A percentile compares a stretch with the other conserved stretches of the same genome.
Conservation (phyloP, 1,140 invertebrate species). For the Triops cancriformis region DNA sequence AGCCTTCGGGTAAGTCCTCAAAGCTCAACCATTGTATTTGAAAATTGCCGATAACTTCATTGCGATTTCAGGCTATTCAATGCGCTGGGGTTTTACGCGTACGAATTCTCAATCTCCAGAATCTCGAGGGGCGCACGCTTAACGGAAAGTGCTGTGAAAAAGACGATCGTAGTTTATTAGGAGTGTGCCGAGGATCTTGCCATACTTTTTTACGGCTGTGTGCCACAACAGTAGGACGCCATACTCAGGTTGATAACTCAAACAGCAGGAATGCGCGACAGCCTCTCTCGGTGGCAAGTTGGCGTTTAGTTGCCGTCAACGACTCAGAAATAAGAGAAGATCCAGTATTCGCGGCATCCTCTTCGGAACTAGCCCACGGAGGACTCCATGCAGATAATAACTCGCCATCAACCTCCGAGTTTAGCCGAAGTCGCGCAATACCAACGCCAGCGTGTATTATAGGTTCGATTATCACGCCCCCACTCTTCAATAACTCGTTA, state of each 20-base stretch:
- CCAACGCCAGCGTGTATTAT: background rate
- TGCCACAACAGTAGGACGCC: background rate
- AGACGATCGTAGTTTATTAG: background rate
- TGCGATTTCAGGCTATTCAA: background rate
- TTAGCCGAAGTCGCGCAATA: background rate
- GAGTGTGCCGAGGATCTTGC: background rate
- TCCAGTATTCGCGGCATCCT: background rate
- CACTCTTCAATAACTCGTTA: background rate
- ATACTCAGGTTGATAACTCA: background rate
- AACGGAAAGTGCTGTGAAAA: conserved; percentile 1
- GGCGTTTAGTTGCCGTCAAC: background rate
- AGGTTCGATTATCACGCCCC: background rate
- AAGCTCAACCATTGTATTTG: background rate
- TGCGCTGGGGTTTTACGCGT: background rate
- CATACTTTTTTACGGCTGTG: background rate
- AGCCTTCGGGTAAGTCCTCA: background rate
- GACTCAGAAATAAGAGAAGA: background rate
- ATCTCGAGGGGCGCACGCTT: background rate
- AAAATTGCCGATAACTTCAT: background rate
- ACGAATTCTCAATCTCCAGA: background rate
- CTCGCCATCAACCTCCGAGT: background rate
- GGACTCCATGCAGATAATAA: background rate
- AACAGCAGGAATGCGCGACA: background rate
- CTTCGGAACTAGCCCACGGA: background rate
- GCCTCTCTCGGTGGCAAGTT: background rate